Percentiles rank a stretch among this genome's conserved stretches.
Conservation (phyloP, 2,888 invertebrate genomes). For the Eupithecia insigniata region DNA sequence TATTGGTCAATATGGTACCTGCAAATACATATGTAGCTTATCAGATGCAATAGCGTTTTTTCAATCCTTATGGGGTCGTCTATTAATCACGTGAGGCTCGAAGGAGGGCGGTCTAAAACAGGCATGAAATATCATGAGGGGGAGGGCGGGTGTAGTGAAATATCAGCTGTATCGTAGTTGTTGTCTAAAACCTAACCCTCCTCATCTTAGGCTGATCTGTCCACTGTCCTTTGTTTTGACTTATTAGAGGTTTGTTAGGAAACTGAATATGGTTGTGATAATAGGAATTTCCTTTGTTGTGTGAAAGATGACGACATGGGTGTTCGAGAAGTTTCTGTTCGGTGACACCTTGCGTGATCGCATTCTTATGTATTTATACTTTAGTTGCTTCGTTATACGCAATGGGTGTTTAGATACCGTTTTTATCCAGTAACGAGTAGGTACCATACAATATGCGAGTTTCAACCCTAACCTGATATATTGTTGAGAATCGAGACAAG, state of each 20-base stretch:
- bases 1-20: neutral
- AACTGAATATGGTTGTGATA: slow-evolving; percentile 33
- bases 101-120: neutral
- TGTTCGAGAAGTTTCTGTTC: slow-evolving; percentile 16
- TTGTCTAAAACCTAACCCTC: too few species aligned
- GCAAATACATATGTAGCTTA: neutral
- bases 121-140: neutral
- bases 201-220: too few species aligned
- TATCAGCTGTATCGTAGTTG: too few species aligned
- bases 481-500: neutral
- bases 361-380: neutral
- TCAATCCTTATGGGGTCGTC: neutral
- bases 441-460: too few species aligned
- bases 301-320: slow-evolving; percentile 35
- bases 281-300: slow-evolving; percentile 39
- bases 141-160: too few species aligned
- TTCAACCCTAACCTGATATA: too few species aligned
- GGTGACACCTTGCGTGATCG: neutral
- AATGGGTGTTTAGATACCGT: neutral
- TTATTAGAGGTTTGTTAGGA: slow-evolving; percentile 34
- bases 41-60: neutral
- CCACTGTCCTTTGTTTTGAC: slow-evolving; percentile 35
- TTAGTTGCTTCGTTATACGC: neutral
- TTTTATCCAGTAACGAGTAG: neutral
- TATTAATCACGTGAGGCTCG: neutral